These are phyloP conservation scores for Dasyprocta punctata DNA, from an alignment of 2,113 vertebrate genomes.

Conservation along the genomic window DNA sequence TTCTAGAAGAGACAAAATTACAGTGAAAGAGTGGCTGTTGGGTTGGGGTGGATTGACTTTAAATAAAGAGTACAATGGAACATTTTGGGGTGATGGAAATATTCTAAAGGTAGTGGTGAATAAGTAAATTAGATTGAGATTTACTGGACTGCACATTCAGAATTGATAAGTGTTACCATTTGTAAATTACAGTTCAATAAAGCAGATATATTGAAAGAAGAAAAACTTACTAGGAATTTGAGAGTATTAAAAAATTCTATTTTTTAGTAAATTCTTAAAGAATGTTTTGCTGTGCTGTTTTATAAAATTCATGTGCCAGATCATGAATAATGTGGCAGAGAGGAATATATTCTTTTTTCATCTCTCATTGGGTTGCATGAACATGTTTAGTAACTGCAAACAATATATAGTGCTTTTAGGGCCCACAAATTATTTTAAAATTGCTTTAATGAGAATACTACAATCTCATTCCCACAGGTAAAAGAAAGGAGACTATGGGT, in stretches of 20 bases:
- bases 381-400: neutral
- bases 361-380: neutral
- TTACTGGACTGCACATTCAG: neutral
- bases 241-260: neutral
- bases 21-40: neutral
- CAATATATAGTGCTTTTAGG: neutral
- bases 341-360: neutral
- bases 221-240: neutral
- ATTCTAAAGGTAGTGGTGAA: neutral
- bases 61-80: neutral
- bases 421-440: neutral
- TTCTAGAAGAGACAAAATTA: neutral
- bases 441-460: slow-evolving; percentile 1
- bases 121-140: neutral
- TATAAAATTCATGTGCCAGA: neutral
- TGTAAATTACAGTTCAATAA: slow-evolving; percentile 4
- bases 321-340: neutral
- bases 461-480: neutral
- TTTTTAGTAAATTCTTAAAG: neutral
- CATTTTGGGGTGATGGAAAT: neutral
- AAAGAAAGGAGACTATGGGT: neutral
- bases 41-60: neutral
- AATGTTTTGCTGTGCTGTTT: neutral
- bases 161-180: neutral
- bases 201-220: neutral